Base-by-base conservation (phyloP, 1,140 invertebrate species). In the Drosophila jambulina region DNA sequence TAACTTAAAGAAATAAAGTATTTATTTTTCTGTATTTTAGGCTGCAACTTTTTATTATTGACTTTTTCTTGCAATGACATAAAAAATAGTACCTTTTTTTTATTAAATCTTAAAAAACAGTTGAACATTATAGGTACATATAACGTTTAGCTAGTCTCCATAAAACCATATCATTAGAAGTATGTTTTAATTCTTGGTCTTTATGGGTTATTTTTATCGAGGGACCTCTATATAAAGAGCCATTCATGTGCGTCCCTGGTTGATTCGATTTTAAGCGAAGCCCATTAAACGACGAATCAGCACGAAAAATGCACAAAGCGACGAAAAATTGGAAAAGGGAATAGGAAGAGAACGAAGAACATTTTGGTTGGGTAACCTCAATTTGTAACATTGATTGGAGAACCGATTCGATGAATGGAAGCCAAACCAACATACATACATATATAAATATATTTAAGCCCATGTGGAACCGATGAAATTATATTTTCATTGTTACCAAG, bases 251-350 rank as follows among this genome's bases (percentile, higher is more conserved):
- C 42, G 40, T 64, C 45, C 36, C 45, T 68, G 61, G 58, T 43
- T 48, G 51, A 65, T 83, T 62, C 46, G 58, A 76, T 68, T 83
- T 78, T 64, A 72, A 80, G 68, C 43, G 58, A 69, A 62, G 59
- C 67, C 61, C 71, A 76, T 84, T 83, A 76, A 83, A 67, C 79
- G 62, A 71, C 75, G 58, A 80, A 77, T 63, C 70, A 62, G 57
- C 72, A 84, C 56, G 32, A 74, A 77, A 76, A 59, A 60, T 59
- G 34, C 46, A 75, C 48, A 72, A 65, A 46, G 53, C 53, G 40
- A 19, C 8, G n/a, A 71, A 25, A 67, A 53, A 70, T 32, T 57
- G 42, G 9, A 29, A 42, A 27, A 13, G 10, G 17, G 23, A 38
- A 60, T 29, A 12, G 23, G 29, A 17, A 27, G 29, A 54, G 25